Base-by-base conservation (phyloP, 2,113 vertebrate genomes). In the Gallinago media region DNA sequence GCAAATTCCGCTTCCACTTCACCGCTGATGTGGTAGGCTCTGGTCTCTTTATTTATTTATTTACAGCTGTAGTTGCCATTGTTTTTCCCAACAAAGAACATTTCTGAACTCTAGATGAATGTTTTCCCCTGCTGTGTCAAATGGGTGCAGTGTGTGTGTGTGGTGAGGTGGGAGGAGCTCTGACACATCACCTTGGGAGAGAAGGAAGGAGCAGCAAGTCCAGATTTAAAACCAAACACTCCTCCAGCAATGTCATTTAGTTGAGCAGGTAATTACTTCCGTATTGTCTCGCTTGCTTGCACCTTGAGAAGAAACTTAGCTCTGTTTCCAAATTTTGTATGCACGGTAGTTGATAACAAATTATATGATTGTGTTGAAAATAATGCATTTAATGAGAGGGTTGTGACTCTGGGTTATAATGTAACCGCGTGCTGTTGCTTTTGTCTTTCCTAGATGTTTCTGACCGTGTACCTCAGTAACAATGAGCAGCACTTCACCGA, bases 401-500 rank as follows among this genome's bases (percentile, higher is more conserved):
- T 32, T 26, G 40, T n/a, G 67, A 19, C 44, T 50, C 32, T 56
- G 36, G 61, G 15, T 58, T 74, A 21, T 20, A 6, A 29, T 13
- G 15, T 97, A 71, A 97, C 47, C 0, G 0, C 27, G 50, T 58
- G 32, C 56, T 76, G 79, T 42, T 91, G 44, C 61, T 54, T 93
- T 59, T 96, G 32, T 94, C 22, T 94, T 21, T 89, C 97, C 38
- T 89, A 99, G 99, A 99, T 99, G 99, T 99, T 99, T 97, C 98
- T 99, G 88, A 99, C 99, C 0, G 99, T 99, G 92, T 99, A 99
- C 98, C 99, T 99, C 98, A 99, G 99, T 97, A 99, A 99, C 98
- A 99, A 99, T 6, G 99, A 99, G 97, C 99, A 99, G 96, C 99
- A 99, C 97, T 99, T 99, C 97, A 99, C 99, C 2, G 99, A 99